Evolutionary conservation across 2,797 vertebrate genomes (phyloP).

Genomic region (Apogon talboti): DNA sequence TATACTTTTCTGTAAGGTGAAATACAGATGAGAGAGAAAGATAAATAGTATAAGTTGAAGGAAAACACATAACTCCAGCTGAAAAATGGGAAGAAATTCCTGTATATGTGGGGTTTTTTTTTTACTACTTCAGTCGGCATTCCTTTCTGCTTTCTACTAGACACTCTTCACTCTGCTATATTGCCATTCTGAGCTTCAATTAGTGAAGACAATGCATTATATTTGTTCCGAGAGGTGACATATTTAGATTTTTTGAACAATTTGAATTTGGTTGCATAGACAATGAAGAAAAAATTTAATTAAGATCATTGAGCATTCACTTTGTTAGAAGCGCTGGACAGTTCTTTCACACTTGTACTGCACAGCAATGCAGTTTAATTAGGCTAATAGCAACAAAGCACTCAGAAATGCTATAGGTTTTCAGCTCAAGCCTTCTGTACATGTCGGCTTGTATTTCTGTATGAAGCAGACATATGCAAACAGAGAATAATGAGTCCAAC

Average conservation of each 20-base stretch:
- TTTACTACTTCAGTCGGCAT: neutral
- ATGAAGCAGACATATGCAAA: constrained; percentile 69
- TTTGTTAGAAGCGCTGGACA: constrained; percentile 24
- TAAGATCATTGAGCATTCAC: constrained; percentile 6
- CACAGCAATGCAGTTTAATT: constrained; percentile 51
- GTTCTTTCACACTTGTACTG: constrained; percentile 26
- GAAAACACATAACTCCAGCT: neutral
- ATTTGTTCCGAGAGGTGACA: neutral
- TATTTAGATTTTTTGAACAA: constrained; percentile 10
- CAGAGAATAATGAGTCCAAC: constrained; percentile 77
- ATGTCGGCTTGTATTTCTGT: constrained; percentile 54
- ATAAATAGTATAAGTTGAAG: neutral
- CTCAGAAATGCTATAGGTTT: constrained; percentile 43
- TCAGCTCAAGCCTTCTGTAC: constrained; percentile 50
- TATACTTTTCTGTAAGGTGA: neutral
- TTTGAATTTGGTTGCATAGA: neutral
- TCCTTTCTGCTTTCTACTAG: neutral
- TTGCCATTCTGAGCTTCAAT: neutral
- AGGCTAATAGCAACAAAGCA: constrained; percentile 66
- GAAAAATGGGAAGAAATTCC: constrained; percentile 14
- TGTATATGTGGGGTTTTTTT: neutral
- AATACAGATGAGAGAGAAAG: neutral
- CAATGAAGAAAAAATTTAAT: neutral
- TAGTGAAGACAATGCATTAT: neutral
- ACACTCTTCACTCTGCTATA: neutral